phyloP scores from a whole-genome alignment of 2,797 vertebrate species.

The Dryobates pubescens region DNA sequence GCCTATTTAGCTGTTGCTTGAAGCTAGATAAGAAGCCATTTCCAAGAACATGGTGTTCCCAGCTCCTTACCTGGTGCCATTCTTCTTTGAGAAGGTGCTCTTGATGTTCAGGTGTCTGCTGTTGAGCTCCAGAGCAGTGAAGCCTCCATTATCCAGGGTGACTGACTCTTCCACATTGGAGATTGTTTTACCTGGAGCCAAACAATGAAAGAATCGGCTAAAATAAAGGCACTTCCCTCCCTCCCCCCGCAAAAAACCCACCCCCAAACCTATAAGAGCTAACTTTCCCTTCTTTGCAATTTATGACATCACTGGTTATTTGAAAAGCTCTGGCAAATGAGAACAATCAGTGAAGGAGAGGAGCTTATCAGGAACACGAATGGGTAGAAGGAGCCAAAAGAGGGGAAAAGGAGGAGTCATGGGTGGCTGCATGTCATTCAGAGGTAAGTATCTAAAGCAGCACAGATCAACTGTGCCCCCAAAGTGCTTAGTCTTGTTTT shows the following conservation, averaged over 20 bases:
- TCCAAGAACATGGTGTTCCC: not conserved
- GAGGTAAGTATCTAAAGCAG: not conserved
- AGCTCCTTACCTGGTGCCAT: conserved; percentile 87
- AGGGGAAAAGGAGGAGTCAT: not conserved
- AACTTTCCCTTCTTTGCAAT: not conserved
- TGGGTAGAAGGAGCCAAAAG: not conserved
- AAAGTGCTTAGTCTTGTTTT: not conserved
- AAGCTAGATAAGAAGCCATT: not conserved
- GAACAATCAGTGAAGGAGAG: not conserved
- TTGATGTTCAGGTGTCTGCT: conserved; percentile 92
- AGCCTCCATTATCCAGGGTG: conserved; percentile 93
- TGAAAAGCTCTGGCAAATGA: not conserved
- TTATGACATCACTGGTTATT: not conserved
- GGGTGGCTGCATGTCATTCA: not conserved
- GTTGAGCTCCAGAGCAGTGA: conserved; percentile 93
- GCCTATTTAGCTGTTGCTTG: not conserved
- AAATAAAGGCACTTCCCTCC: not conserved
- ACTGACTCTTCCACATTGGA: conserved; percentile 88
- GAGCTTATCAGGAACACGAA: not conserved
- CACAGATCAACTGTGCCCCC: not conserved
- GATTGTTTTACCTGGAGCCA: conserved; percentile 85
- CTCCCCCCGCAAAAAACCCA: too few relatives aligned
- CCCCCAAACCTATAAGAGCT: not conserved
- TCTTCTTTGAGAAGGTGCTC: conserved; percentile 92
- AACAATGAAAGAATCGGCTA: conserved; percentile 1